Evolutionary conservation across 2,113 vertebrate genomes (phyloP).

Genomic region (Pteronura brasiliensis): DNA sequence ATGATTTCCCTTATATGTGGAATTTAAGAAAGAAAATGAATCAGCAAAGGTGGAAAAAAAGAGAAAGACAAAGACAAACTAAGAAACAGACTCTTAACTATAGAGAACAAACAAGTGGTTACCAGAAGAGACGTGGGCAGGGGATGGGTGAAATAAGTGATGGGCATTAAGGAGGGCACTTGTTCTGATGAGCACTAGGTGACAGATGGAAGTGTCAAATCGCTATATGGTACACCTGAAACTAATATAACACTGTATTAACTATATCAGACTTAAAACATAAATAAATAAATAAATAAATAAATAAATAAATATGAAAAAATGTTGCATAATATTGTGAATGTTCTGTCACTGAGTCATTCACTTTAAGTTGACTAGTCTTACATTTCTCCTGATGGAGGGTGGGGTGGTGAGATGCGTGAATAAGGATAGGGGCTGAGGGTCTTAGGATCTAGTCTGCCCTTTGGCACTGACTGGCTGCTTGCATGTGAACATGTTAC

Average conservation of each 20-base stretch:
- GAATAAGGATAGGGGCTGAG: neutral
- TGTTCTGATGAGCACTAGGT: neutral
- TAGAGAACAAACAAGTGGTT: neutral
- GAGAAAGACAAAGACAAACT: neutral
- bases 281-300: neutral
- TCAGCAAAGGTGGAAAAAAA: neutral
- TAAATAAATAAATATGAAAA: neutral
- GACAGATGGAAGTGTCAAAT: neutral
- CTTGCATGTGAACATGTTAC: neutral
- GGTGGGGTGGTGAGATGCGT: rapidly evolving
- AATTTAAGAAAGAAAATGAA: neutral
- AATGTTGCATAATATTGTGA: neutral
- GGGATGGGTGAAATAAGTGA: neutral
- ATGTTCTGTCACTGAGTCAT: neutral
- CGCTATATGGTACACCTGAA: neutral
- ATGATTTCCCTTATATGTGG: neutral
- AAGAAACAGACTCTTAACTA: neutral
- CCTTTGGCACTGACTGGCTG: neutral
- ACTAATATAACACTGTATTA: neutral
- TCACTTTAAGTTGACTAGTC: neutral
- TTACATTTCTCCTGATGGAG: neutral
- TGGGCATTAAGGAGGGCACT: neutral
- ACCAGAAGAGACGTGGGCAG: neutral
- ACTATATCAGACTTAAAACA: neutral
- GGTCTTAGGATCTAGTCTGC: neutral